Conservation (phyloP, 2,113 vertebrate species). For the Podarcis cretensis region DNA sequence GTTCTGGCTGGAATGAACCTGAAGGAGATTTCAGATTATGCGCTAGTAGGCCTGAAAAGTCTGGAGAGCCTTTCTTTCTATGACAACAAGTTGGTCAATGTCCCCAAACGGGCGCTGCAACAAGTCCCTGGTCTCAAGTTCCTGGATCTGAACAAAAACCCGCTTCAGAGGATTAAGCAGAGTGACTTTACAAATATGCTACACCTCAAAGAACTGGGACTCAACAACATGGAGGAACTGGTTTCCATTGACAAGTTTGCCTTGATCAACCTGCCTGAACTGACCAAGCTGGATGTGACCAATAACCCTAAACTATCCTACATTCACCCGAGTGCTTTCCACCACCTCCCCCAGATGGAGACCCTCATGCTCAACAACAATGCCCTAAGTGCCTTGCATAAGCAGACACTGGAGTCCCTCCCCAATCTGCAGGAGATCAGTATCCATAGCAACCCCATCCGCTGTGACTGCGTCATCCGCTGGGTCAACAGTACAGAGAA, state of each 20-base stretch:
- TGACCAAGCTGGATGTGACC: slow-evolving; percentile 95
- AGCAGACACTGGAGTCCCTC: slow-evolving; percentile 86
- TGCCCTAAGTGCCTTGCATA: slow-evolving; percentile 92
- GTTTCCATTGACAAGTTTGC: slow-evolving; percentile 90
- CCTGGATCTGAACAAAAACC: slow-evolving; percentile 94
- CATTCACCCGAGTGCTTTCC: slow-evolving; percentile 92
- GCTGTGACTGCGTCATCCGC: slow-evolving; percentile 94
- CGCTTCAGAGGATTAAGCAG: slow-evolving; percentile 83
- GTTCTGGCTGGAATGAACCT: slow-evolving; percentile 91
- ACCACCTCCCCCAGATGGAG: slow-evolving; percentile 88
- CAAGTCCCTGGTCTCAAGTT: slow-evolving; percentile 90
- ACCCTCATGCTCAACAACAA: slow-evolving; percentile 99
- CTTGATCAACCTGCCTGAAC: slow-evolving; percentile 91
- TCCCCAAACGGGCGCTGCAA: slow-evolving; percentile 84
- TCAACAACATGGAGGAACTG: slow-evolving; percentile 94
- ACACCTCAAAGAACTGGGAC: slow-evolving; percentile 91
- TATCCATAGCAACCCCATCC: slow-evolving; percentile 94
- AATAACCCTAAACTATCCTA: slow-evolving; percentile 96
- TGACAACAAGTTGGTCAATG: slow-evolving; percentile 83
- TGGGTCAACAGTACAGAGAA: slow-evolving; percentile 85
- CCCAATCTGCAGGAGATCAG: slow-evolving; percentile 94
- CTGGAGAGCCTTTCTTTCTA: slow-evolving; percentile 95
- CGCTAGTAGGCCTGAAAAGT: slow-evolving; percentile 84
- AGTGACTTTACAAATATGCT: slow-evolving; percentile 90
- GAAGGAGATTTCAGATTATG: slow-evolving; percentile 83